A percentile compares a stretch with the other conserved stretches of the same genome.
phyloP scores from a whole-genome alignment of 2,888 invertebrate genomes.

The Sinotaia quadrata region DNA sequence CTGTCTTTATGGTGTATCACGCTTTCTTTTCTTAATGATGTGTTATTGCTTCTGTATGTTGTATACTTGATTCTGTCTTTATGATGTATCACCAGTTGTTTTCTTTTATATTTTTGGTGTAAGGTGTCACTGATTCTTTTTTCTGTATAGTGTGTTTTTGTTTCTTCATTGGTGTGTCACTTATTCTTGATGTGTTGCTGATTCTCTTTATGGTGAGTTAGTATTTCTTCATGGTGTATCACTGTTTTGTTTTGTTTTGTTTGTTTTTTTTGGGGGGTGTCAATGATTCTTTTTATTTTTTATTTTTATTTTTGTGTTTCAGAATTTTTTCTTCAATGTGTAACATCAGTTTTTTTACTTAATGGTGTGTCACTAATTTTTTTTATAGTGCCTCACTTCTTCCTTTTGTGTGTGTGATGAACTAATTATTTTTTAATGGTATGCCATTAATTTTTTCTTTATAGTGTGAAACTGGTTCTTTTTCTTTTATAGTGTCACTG shows the following conservation, averaged over 20 bases:
- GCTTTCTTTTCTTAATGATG: not conserved
- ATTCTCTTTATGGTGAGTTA: not conserved
- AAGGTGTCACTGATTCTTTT: not conserved
- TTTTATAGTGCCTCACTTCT: no score
- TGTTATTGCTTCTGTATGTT: no score
- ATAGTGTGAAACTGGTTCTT: no score
- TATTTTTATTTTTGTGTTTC: no score
- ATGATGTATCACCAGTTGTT: not conserved
- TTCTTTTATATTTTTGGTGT: not conserved
- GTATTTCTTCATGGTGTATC: not conserved
- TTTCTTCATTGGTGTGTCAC: not conserved
- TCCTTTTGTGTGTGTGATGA: no score
- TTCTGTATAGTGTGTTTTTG: not conserved
- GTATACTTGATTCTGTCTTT: not conserved
- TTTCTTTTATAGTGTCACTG: no score
- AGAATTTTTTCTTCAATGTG: no score
- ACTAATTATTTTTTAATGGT: no score
- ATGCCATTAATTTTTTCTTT: no score
- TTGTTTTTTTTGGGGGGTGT: not conserved
- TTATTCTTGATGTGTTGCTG: not conserved
- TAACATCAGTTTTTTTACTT: no score
- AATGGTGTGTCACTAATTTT: no score
- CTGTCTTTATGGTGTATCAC: not conserved
- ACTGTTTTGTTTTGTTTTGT: not conserved
- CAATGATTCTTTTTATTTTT: no score